Evolutionary conservation across 2,113 vertebrate species (phyloP).

Genomic region (Leptosomus discolor): DNA sequence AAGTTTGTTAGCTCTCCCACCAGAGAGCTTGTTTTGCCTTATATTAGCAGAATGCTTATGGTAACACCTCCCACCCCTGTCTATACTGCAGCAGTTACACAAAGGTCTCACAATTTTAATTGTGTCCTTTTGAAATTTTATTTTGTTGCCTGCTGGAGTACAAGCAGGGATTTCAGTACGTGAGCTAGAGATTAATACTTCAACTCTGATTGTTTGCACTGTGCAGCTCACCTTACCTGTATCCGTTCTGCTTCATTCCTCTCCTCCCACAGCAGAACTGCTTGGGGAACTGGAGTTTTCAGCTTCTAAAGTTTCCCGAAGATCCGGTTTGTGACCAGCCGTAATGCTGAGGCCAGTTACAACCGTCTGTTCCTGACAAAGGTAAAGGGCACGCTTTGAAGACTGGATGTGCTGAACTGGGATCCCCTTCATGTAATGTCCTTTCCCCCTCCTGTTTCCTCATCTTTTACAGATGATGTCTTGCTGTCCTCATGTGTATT

Average conservation of each 20-base stretch:
- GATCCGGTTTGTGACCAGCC: neutral
- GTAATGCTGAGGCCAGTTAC: accelerated
- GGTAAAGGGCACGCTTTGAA: neutral
- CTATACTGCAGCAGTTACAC: neutral
- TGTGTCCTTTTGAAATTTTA: neutral
- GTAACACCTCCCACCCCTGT: neutral
- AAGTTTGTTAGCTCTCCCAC: slow-evolving; percentile 3
- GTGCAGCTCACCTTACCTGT: neutral
- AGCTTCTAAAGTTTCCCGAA: neutral
- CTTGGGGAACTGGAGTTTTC: neutral
- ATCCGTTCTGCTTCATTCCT: neutral
- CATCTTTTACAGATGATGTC: neutral
- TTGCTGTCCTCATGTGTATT: neutral
- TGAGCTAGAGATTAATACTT: neutral
- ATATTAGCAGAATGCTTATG: neutral
- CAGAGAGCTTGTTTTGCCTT: slow-evolving; percentile 9
- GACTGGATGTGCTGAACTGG: neutral
- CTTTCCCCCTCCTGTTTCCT: neutral
- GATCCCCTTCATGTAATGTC: neutral
- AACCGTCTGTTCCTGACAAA: neutral
- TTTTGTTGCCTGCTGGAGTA: neutral
- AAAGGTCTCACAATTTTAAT: neutral
- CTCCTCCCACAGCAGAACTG: neutral
- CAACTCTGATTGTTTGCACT: slow-evolving; percentile 12
- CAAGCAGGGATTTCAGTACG: neutral